Evolutionary conservation across 1,140 invertebrate species (phyloP).

Genomic region (Helicorthomorpha holstii): DNA sequence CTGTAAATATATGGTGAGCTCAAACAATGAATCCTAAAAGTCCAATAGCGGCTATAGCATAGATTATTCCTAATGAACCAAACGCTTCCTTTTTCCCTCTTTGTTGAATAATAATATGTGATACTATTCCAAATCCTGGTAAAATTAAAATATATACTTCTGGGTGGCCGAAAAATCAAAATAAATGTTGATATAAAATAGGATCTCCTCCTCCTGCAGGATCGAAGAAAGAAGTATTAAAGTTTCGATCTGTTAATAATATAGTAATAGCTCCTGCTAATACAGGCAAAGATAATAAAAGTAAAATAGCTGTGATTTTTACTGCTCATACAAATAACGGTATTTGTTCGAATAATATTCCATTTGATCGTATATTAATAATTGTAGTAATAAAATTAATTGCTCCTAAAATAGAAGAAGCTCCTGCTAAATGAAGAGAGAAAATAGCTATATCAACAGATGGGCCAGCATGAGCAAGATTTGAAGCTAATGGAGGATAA

Average conservation of each 20-base stretch:
- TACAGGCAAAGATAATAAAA: slow-evolving; percentile 46
- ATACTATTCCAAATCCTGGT: slow-evolving; percentile 24
- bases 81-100: slow-evolving; percentile 15
- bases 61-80: slow-evolving; percentile 18
- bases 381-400: slow-evolving; percentile 26
- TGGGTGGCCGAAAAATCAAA: slow-evolving; percentile 64
- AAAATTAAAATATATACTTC: slow-evolving; percentile 55
- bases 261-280: too few relatives aligned
- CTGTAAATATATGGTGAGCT: too few relatives aligned
- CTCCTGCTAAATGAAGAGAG: slow-evolving; percentile 20
- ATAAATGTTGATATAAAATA: slow-evolving; percentile 40
- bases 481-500: too few relatives aligned
- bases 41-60: slow-evolving; percentile 26
- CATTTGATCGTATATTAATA: slow-evolving; percentile 22
- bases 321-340: slow-evolving; percentile 42
- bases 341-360: slow-evolving; percentile 18
- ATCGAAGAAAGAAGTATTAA: slow-evolving; percentile 33
- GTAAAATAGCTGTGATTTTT: slow-evolving; percentile 43
- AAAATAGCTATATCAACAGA: slow-evolving; percentile 21
- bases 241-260: slow-evolving; percentile 35
- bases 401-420: slow-evolving; percentile 21
- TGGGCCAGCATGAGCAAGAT: too few relatives aligned
- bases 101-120: slow-evolving; percentile 11
- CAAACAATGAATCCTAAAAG: slow-evolving; percentile 22
- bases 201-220: slow-evolving; percentile 30